Evolutionary conservation across 2,888 invertebrate species (phyloP).

Genomic region (Eledona agricola): DNA sequence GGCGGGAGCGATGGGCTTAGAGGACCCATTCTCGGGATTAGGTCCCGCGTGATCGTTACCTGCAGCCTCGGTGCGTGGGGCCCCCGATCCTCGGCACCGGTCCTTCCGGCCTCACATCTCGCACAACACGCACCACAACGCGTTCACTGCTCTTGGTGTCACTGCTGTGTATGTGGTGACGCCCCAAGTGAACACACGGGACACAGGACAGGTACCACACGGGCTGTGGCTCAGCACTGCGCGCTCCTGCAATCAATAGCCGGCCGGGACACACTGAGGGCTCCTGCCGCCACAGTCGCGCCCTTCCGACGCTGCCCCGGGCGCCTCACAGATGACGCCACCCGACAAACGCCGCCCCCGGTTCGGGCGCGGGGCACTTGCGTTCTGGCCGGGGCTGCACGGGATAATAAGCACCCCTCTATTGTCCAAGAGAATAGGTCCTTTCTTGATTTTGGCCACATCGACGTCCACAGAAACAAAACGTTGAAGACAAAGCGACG

Average conservation of each 20-base stretch:
- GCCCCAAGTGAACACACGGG: conserved; percentile 46
- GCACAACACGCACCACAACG: conserved; percentile 39
- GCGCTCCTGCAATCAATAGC: conserved; percentile 48
- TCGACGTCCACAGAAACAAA: too few species aligned
- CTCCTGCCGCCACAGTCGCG: conserved; percentile 37
- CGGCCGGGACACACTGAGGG: conserved; percentile 45
- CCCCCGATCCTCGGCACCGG: conserved; percentile 29
- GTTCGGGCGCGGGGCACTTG: conserved; percentile 5
- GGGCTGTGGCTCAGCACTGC: conserved; percentile 47
- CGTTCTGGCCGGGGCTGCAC: conserved; percentile 8
- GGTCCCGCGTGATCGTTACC: too few species aligned
- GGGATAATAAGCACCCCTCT: too few species aligned
- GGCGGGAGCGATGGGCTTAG: too few species aligned
- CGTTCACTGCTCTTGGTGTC: conserved; percentile 37
- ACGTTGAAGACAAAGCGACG: too few species aligned
- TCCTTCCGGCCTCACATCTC: conserved; percentile 28
- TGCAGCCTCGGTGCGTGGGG: conserved; percentile 28
- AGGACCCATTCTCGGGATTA: too few species aligned
- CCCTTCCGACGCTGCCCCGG: conserved; percentile 34
- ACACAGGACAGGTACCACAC: conserved; percentile 44
- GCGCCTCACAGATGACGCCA: conserved; percentile 40
- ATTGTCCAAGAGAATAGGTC: too few species aligned
- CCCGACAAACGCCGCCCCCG: conserved; percentile 26
- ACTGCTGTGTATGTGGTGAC: conserved; percentile 42
- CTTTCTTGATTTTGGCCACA: too few species aligned